A percentile compares a stretch with the other conserved stretches of the same genome.
Evolutionary conservation across 2,113 vertebrate species (phyloP).

Genomic region (Genyomyrus donnyi): DNA sequence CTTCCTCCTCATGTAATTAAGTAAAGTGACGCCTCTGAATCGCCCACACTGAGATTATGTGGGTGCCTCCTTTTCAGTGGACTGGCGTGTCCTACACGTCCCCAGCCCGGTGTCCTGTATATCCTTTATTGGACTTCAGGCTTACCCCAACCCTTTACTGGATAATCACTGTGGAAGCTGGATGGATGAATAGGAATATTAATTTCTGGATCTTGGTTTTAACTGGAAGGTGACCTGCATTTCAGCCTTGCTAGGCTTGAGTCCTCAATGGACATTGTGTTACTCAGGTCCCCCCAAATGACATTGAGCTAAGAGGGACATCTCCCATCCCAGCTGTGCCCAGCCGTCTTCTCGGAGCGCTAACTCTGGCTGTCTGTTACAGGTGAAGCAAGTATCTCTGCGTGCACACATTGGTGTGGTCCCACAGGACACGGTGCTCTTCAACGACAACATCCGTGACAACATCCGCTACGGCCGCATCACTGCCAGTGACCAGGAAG

Average conservation of each 20-base stretch:
- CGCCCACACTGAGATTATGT: background rate
- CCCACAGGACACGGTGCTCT: slow-evolving; percentile 92
- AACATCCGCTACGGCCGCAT: slow-evolving; percentile 89
- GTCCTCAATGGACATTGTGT: background rate
- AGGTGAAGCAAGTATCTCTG: slow-evolving; percentile 83
- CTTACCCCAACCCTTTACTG: background rate
- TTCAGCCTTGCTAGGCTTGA: background rate
- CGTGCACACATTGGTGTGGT: slow-evolving; percentile 89
- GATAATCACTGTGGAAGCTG: background rate
- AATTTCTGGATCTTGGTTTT: background rate
- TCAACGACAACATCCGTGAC: slow-evolving; percentile 83
- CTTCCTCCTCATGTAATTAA: background rate
- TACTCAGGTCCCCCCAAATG: background rate
- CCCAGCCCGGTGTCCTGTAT: background rate
- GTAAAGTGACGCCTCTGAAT: background rate
- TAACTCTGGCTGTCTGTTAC: background rate
- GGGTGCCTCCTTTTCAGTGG: background rate
- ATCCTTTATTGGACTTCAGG: background rate
- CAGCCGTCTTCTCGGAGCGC: background rate
- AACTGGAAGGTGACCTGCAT: background rate
- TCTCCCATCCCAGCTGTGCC: background rate
- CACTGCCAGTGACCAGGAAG: slow-evolving; percentile 70
- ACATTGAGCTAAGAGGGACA: background rate
- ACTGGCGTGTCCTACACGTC: background rate
- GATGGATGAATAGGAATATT: background rate